Conservation (phyloP, 2,113 vertebrate genomes). For the Myiopsitta monachus region DNA sequence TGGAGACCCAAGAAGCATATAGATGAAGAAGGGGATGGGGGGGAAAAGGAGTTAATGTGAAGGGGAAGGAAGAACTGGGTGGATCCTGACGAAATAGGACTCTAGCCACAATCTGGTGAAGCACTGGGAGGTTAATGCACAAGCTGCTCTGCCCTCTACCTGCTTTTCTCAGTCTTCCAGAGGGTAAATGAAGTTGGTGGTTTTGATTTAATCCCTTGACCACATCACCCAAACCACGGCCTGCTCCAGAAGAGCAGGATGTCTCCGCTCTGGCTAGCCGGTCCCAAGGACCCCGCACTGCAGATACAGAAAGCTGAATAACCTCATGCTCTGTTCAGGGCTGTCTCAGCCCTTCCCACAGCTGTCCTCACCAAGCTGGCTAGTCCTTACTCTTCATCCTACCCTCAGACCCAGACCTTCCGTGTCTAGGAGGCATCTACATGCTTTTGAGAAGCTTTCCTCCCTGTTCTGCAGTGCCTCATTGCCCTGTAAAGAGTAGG, state of each 20-base stretch:
- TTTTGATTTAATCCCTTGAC: background rate
- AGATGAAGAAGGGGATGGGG: background rate
- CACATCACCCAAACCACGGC: background rate
- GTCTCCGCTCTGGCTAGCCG: rapidly evolving
- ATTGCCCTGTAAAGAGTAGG: background rate
- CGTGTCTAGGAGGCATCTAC: background rate
- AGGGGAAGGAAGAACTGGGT: background rate
- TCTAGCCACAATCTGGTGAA: background rate
- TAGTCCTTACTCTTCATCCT: background rate
- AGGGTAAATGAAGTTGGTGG: background rate
- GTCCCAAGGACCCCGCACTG: background rate
- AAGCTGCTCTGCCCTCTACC: background rate
- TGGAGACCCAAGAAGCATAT: background rate
- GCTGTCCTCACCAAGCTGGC: background rate
- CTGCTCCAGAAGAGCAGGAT: background rate
- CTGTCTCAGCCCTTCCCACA: background rate
- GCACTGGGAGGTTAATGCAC: background rate
- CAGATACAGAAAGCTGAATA: background rate
- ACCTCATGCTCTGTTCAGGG: background rate
- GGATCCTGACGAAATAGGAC: background rate
- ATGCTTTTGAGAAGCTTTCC: background rate
- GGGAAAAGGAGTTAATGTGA: background rate
- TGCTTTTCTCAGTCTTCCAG: background rate
- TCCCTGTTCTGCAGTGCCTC: background rate
- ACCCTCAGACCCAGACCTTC: background rate